These are phyloP conservation scores for Origma solitaria DNA, from an alignment of 2,113 vertebrate species.

Conservation along the genomic window DNA sequence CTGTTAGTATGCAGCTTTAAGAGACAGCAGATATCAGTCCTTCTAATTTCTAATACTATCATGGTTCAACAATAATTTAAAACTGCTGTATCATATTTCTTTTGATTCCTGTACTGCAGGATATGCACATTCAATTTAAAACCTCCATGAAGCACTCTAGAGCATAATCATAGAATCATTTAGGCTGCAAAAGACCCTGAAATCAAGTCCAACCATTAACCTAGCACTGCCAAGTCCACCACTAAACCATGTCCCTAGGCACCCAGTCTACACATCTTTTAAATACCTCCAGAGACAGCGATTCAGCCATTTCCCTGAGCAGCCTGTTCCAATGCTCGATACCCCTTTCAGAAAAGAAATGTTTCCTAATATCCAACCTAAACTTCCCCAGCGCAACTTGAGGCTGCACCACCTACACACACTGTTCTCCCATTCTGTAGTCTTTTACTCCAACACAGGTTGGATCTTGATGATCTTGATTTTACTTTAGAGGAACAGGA, in stretches of 20 bases:
- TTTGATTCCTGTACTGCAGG: neutral
- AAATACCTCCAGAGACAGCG: neutral
- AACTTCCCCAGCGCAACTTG: neutral
- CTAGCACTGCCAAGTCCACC: neutral
- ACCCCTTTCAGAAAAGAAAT: neutral
- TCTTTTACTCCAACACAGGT: neutral
- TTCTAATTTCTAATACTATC: slow-evolving; percentile 12
- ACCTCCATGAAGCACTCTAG: neutral
- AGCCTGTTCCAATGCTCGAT: neutral
- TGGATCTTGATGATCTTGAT: neutral
- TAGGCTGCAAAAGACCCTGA: neutral
- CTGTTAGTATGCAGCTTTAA: slow-evolving; percentile 24
- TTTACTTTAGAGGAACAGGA: neutral
- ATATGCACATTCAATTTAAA: neutral
- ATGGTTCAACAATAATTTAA: neutral
- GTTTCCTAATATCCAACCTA: neutral
- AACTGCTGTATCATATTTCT: neutral
- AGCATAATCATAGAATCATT: neutral
- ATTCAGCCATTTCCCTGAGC: neutral
- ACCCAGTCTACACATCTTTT: neutral
- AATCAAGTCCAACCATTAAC: neutral
- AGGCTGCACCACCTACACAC: neutral
- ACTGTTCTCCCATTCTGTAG: neutral
- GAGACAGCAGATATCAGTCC: neutral
- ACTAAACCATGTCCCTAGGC: neutral